Evolutionary conservation across 2,113 vertebrate genomes (phyloP), one percentile per base, ranked within the genome.

Genomic region (Pseudopodoces humilis): DNA sequence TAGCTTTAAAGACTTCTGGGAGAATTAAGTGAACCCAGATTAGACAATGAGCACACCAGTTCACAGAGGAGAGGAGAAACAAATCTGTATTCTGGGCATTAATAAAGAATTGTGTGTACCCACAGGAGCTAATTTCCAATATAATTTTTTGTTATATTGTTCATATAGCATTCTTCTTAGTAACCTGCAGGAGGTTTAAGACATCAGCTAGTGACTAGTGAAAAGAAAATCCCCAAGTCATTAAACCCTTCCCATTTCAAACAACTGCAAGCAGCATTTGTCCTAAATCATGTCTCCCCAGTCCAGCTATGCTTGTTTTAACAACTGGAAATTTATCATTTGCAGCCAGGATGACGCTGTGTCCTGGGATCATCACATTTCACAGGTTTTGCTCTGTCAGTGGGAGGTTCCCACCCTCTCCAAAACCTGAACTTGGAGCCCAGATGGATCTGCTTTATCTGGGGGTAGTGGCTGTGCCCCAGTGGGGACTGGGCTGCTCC

Each of bases 391-490:
- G 52, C 30, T 50, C 39, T 35, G 21, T 16, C 76, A 69, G 27
- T 2, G 4, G 37, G 37, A 47, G 44, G 71, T 94, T 17, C 28
- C 28, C 8, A 12, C 25, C 44, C 41, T 75, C n/a, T 63, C 31
- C 72, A 63, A 6, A 24, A 59, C 35, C 63, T 1, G 3, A 52
- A 23, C 0, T 8, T 1, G 6, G 49, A n/a, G n/a, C 30, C 71
- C 4, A 5, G 68, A 15, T 0, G 0, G 2, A 9, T 30, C 27
- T 17, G 3, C 25, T 46, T 39, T 44, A 11, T 20, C 35, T 46
- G 27, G 31, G 35, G 55, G 9, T 28, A 76, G 68, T 33, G 88
- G 33, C 3, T 37, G 30, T 78, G 41, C 31, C 87, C 30, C 56
- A 28, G 8, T 1, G 31, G 49, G 49, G 24, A 10, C 78, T 59